A percentile compares a stretch with the other conserved stretches of the same genome.
Conservation (phyloP, 2,797 vertebrate genomes). For the Hozukius guyotensis region DNA sequence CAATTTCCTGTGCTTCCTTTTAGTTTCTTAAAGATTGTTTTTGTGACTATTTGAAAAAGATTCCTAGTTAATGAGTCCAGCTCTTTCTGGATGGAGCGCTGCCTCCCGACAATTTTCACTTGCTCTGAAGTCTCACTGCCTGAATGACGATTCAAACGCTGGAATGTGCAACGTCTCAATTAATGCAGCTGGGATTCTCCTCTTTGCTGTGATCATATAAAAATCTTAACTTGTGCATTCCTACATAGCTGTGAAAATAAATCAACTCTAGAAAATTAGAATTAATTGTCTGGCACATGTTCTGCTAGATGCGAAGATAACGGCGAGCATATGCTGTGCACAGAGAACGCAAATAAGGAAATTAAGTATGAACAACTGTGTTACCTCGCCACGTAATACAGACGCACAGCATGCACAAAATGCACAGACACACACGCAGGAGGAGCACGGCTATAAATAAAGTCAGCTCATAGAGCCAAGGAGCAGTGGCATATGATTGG, state of each 20-base stretch:
- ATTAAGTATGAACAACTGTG: constrained; percentile 24
- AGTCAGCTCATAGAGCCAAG: constrained; percentile 60
- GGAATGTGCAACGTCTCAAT: not conserved
- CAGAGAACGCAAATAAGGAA: not conserved
- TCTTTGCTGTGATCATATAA: not conserved
- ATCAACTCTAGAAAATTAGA: not conserved
- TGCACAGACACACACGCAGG: constrained; percentile 35
- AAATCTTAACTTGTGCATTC: not conserved
- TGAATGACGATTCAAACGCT: not conserved
- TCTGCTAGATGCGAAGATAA: not conserved
- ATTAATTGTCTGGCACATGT: constrained; percentile 3
- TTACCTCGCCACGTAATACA: constrained; percentile 28
- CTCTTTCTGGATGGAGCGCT: not conserved
- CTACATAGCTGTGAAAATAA: not conserved
- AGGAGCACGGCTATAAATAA: constrained; percentile 76
- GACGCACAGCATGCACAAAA: constrained; percentile 42
- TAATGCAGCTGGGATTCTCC: not conserved
- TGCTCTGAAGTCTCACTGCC: not conserved
- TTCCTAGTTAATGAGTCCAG: not conserved
- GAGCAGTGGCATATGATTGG: constrained; percentile 76
- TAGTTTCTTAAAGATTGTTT: not conserved
- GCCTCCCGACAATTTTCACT: not conserved
- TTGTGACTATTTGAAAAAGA: not conserved
- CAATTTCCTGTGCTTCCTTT: not conserved
- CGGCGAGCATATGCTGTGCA: not conserved